These are phyloP conservation scores for Vespertilio murinus DNA, from an alignment of 2,797 vertebrate species.

Conservation along the genomic window DNA sequence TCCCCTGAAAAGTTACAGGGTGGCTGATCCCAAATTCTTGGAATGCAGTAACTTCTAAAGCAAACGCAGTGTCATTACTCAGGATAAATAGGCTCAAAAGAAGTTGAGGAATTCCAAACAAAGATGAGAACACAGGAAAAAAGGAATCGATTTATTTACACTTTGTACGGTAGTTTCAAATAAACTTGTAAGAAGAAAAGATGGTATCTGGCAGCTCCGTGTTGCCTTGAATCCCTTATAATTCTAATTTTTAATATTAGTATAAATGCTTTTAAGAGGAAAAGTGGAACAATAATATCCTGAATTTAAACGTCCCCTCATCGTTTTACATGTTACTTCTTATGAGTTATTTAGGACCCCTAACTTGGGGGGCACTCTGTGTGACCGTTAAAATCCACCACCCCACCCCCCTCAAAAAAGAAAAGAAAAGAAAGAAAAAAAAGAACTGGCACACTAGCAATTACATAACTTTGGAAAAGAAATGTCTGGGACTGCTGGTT, in stretches of 20 bases:
- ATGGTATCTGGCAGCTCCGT: background rate
- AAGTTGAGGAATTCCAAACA: slow-evolving; percentile 66
- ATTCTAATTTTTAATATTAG: slow-evolving; percentile 4
- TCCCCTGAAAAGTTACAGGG: background rate
- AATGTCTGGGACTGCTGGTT: background rate
- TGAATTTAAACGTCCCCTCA: background rate
- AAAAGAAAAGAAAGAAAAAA: background rate
- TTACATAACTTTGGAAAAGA: background rate
- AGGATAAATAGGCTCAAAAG: slow-evolving; percentile 42
- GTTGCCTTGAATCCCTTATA: background rate
- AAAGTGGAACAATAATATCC: slow-evolving; percentile 23
- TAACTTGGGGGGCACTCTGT: background rate
- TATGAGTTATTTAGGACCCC: background rate
- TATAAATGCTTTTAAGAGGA: background rate
- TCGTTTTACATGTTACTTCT: background rate
- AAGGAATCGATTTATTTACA: slow-evolving; percentile 27
- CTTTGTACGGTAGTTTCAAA: slow-evolving; percentile 35
- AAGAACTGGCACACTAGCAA: no score
- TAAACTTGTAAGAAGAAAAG: slow-evolving; percentile 41
- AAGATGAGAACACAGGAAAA: slow-evolving; percentile 58
- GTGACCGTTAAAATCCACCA: background rate
- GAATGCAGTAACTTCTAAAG: slow-evolving; percentile 55
- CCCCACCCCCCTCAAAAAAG: background rate
- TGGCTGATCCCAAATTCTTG: slow-evolving; percentile 32
- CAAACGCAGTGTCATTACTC: background rate